Base-by-base conservation (phyloP, 1,140 invertebrate species). In the Cyclargus thomasi region DNA sequence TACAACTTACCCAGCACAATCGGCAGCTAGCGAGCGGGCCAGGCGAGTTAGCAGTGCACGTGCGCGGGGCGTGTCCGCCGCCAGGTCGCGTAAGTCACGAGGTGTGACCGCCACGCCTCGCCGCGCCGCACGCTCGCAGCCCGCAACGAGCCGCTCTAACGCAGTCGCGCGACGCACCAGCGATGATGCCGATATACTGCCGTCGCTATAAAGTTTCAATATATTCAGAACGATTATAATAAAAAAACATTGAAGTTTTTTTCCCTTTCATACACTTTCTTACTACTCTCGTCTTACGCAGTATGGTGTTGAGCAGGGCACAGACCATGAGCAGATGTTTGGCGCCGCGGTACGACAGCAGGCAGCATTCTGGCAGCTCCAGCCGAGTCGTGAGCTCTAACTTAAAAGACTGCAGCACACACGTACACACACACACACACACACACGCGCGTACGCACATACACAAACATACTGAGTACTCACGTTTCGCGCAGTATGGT, bases 61-160 rank as follows among this genome's bases (percentile, higher is more conserved):
- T 70, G 63, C 74, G 64, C 22, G 70, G 47, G 47, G 63, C 53
- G 59, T n/a, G 68, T 72, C 57, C 57, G 10, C 62, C 62, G 63
- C 71, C 70, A 77, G 57, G 36, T 89, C 71, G 62, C 79, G 82
- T 36, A 93, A 73, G 62, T 87, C 83, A 17, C 82, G 76, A 23
- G 91, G 83, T 39, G 92, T 83, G 66, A 90, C 82, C 65, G 76
- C 77, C 39, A 93, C 85, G 23, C 78, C 80, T 68, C 93, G 92
- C 74, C 89, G 89, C 36, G 84, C 83, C 21, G 92, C 75, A 23
- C 91, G 83, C 67, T 72, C 80, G 82, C 72, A 90, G 68, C 84
- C 91, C 79, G 74, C 86, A 81, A 75, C 92, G 70, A 88, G 90
- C 77, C 78, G 86, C 82, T 85, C 91, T 81, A 79, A 88, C 73